Evolutionary conservation across 2,113 vertebrate species (phyloP).

Genomic region (Ardeotis arabs): DNA sequence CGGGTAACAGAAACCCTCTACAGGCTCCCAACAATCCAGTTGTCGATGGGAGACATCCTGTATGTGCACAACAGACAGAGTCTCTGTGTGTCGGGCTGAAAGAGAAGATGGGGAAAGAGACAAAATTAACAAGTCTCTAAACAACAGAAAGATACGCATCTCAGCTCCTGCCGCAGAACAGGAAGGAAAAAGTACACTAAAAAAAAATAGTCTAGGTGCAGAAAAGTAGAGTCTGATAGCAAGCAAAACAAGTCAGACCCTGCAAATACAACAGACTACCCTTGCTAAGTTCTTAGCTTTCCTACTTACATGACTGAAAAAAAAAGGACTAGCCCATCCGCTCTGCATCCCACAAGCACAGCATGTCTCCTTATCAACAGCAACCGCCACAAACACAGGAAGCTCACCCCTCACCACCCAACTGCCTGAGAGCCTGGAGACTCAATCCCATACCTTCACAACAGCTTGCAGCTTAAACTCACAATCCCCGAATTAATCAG

Average conservation of each 20-base stretch:
- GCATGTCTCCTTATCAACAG: neutral
- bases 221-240: neutral
- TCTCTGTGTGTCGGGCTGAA: neutral
- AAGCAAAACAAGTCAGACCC: neutral
- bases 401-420: neutral
- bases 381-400: neutral
- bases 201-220: neutral
- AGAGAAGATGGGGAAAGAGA: neutral
- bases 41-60: neutral
- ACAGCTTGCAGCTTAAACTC: neutral
- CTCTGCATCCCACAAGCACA: neutral
- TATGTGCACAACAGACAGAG: neutral
- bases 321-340: neutral
- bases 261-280: neutral
- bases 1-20: neutral
- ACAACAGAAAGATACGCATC: neutral
- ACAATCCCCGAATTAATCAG: neutral
- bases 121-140: neutral
- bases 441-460: neutral
- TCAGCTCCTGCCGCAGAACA: neutral
- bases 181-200: neutral
- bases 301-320: rapidly evolving
- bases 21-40: neutral
- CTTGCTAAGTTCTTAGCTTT: neutral
- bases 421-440: rapidly evolving